Conservation (phyloP, 1,140 invertebrate genomes). For the Tigriopus japonicus region DNA sequence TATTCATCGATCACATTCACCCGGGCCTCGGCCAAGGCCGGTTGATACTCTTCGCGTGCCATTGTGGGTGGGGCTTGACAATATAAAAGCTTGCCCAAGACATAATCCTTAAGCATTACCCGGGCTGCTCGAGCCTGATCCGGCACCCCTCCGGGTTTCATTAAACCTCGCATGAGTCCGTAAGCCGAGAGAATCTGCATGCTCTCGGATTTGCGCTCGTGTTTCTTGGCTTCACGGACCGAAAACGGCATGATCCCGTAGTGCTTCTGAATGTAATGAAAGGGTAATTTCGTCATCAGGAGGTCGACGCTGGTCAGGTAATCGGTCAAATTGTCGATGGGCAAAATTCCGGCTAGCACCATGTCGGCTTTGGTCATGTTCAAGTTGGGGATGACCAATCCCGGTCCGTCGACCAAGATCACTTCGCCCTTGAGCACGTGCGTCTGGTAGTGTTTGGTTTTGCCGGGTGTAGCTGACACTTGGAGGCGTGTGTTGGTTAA, state of each 20-base stretch:
- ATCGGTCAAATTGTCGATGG: conserved; percentile 84
- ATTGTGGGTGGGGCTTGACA: conserved; percentile 61
- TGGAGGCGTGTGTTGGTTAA: conserved; percentile 78
- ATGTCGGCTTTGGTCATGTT: conserved; percentile 80
- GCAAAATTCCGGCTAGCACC: conserved; percentile 82
- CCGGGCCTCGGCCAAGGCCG: background rate
- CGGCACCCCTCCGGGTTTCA: conserved; percentile 83
- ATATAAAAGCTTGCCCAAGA: conserved; percentile 62
- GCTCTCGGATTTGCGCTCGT: background rate
- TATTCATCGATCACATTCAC: background rate
- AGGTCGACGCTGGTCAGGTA: conserved; percentile 51
- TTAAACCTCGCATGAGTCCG: conserved; percentile 74
- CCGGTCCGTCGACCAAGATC: conserved; percentile 89
- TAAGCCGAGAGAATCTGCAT: conserved; percentile 17
- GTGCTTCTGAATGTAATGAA: background rate
- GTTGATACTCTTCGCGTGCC: conserved; percentile 46
- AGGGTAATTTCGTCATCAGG: conserved; percentile 45
- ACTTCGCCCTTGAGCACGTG: background rate
- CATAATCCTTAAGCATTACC: conserved; percentile 80
- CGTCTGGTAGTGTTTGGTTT: conserved; percentile 74
- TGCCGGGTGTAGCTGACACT: conserved; percentile 87
- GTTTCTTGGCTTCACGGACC: background rate
- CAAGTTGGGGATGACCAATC: conserved; percentile 92
- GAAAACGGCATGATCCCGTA: background rate
- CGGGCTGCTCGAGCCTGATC: conserved; percentile 75